phyloP scores from a whole-genome alignment of 2,113 vertebrate species.

The Oncorhynchus tshawytscha region DNA sequence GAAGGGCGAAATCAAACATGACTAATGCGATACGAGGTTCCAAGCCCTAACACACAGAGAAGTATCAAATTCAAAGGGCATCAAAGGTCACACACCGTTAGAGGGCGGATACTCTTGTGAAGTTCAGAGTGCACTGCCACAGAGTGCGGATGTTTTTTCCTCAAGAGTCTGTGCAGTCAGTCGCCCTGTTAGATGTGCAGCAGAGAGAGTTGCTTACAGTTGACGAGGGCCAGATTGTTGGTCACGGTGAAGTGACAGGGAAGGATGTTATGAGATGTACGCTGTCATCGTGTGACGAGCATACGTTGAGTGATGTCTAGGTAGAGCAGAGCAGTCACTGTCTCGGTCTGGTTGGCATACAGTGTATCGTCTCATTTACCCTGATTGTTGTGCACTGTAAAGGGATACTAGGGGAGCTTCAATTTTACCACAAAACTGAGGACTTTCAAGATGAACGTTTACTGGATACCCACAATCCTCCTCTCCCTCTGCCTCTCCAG shows the following conservation, averaged over 20 bases:
- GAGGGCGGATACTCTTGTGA: neutral
- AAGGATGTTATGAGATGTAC: no score
- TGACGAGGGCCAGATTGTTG: no score
- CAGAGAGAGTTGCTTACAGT: no score
- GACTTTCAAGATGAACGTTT: slow-evolving; percentile 28
- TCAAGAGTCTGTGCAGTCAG: neutral
- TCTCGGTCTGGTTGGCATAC: neutral
- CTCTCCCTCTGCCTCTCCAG: slow-evolving; percentile 9
- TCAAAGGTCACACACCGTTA: neutral
- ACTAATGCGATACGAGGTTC: neutral
- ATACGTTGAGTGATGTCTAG: neutral
- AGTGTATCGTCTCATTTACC: neutral
- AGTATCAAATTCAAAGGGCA: neutral
- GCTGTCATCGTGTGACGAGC: no score
- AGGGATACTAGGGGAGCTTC: neutral
- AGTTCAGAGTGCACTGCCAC: neutral
- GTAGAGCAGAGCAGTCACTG: neutral
- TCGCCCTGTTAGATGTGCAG: no score
- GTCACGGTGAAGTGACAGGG: no score
- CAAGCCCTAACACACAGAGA: neutral
- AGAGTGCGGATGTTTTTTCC: neutral
- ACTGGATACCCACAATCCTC: slow-evolving; percentile 37
- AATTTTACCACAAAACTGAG: no score
- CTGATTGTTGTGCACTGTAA: neutral
- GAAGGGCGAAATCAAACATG: neutral